These are phyloP conservation scores for Diogma glabrata DNA, from an alignment of 2,888 invertebrate genomes.

Conservation along the genomic window DNA sequence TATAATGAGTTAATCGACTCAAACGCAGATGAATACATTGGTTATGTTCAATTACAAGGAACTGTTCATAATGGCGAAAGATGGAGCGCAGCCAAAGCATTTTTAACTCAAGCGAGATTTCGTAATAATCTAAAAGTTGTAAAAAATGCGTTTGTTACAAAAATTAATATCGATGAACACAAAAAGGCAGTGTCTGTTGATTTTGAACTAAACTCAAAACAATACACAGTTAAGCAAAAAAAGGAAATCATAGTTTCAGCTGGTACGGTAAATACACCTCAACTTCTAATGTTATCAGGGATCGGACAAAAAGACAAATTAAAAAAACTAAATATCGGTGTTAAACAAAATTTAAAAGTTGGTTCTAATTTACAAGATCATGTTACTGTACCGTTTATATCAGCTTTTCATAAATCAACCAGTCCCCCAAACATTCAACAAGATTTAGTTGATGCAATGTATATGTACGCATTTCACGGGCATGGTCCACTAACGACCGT, in stretches of 20 bases:
- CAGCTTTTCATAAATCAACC: neutral
- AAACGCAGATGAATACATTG: slow-evolving; percentile 15
- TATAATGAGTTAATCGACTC: slow-evolving; percentile 17
- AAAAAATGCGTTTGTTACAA: slow-evolving; percentile 43
- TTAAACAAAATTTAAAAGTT: slow-evolving; percentile 46
- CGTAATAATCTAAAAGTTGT: slow-evolving; percentile 47
- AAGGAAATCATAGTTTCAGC: slow-evolving; percentile 66
- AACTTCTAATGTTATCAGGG: slow-evolving; percentile 69
- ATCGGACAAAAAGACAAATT: slow-evolving; percentile 54
- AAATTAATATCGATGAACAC: slow-evolving; percentile 39
- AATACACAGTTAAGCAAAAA: slow-evolving; percentile 32
- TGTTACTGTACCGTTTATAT: slow-evolving; percentile 8
- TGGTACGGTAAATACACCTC: slow-evolving; percentile 66
- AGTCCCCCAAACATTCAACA: slow-evolving; percentile 23
- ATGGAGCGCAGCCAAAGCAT: slow-evolving; percentile 62
- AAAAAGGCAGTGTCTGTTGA: slow-evolving; percentile 38
- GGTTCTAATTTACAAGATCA: slow-evolving; percentile 62
- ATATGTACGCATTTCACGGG: slow-evolving; percentile 36
- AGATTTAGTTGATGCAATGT: slow-evolving; percentile 21
- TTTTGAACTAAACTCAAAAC: slow-evolving; percentile 21
- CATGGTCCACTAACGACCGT: slow-evolving; percentile 37
- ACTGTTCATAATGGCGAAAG: slow-evolving; percentile 51
- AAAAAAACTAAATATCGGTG: slow-evolving; percentile 41
- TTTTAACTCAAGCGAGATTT: slow-evolving; percentile 42
- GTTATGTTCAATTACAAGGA: slow-evolving; percentile 33